A percentile compares a stretch with the other conserved stretches of the same genome.
Evolutionary conservation across 2,797 vertebrate genomes (phyloP).

Genomic region (Glyptemys insculpta): DNA sequence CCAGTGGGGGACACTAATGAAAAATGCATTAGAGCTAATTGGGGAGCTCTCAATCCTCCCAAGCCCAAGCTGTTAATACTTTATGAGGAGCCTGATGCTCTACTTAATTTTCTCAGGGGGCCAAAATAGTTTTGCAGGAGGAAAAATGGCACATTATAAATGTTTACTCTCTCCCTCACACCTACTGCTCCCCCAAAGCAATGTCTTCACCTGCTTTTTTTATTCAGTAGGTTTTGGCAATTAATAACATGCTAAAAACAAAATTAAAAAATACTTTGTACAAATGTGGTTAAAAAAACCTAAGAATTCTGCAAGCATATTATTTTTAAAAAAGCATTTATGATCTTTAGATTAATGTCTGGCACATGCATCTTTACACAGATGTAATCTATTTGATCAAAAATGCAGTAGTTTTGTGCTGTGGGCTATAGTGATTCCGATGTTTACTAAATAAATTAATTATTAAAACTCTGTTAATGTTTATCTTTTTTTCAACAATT

Average conservation of each 20-base stretch:
- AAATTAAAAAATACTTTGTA: background rate
- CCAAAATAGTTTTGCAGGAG: background rate
- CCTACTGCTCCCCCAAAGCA: background rate
- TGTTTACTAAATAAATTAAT: background rate
- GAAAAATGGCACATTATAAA: constrained; percentile 24
- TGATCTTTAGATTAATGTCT: background rate
- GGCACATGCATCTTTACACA: background rate
- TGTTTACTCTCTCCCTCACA: background rate
- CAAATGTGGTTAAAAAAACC: background rate
- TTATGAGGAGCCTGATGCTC: constrained; percentile 8
- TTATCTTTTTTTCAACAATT: background rate
- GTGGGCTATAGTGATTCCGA: background rate
- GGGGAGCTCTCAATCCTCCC: background rate
- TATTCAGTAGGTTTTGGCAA: background rate
- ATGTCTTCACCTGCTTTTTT: background rate
- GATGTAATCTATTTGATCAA: background rate
- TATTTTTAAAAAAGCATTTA: background rate
- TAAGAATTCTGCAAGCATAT: background rate
- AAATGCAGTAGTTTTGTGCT: background rate
- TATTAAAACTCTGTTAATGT: background rate
- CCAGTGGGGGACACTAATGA: constrained; percentile 27
- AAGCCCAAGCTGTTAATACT: constrained; percentile 25
- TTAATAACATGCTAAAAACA: background rate
- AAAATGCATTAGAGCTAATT: constrained; percentile 38
- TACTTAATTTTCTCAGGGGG: constrained; percentile 3